phyloP scores from a whole-genome alignment of 2,113 vertebrate genomes.

The Pycnonotus jocosus region DNA sequence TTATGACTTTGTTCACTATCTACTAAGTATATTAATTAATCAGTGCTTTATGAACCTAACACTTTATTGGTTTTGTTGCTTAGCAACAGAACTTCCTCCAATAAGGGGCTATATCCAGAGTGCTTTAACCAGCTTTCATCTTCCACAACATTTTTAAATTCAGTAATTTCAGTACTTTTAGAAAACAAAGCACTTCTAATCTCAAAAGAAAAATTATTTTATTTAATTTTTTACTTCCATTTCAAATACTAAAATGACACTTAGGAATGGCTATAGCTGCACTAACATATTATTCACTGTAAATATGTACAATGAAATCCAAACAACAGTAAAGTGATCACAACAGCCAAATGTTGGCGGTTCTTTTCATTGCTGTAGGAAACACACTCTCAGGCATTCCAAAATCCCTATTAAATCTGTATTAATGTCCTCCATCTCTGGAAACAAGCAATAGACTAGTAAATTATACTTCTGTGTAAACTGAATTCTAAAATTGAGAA shows the following conservation, averaged over 20 bases:
- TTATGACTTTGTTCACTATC: background rate
- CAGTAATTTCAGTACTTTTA: background rate
- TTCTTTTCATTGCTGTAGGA: background rate
- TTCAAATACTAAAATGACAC: background rate
- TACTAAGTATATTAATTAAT: slow-evolving; percentile 34
- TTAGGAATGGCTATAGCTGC: background rate
- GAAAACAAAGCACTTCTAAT: background rate
- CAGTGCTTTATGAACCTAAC: slow-evolving; percentile 1
- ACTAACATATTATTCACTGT: background rate
- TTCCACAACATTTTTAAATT: background rate
- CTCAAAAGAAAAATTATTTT: background rate
- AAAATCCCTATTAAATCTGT: background rate
- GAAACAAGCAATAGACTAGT: background rate
- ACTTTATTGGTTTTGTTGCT: background rate
- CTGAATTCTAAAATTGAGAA: background rate
- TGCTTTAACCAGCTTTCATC: background rate
- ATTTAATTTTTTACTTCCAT: background rate
- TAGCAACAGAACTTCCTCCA: slow-evolving; percentile 12
- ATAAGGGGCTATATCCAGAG: background rate
- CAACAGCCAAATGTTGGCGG: background rate
- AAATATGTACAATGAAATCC: background rate
- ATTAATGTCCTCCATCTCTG: background rate
- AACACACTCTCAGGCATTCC: background rate
- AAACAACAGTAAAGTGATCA: background rate
- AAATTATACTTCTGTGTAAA: slow-evolving; percentile 3